Evolutionary conservation across 53 echinoderm and acorn worm species (phyloP), one percentile per base, ranked within the genome.

Genomic region (Arbacia lixula): DNA sequence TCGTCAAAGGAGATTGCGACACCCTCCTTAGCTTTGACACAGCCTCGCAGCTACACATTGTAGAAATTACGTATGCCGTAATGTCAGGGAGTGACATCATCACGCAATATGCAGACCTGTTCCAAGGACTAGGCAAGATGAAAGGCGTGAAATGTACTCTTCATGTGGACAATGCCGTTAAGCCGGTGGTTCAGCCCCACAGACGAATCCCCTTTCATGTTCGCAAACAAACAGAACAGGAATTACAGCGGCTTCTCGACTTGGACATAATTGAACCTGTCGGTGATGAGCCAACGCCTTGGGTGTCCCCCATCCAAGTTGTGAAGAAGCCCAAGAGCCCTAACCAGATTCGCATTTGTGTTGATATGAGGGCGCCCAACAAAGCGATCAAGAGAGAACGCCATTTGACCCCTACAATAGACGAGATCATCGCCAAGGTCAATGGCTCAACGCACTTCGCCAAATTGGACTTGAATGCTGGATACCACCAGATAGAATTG

Each of bases 201-300:
- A 68, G 84, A 10, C 56, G 86, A 28, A 91, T 91, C 19, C 94
- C 89, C 3, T 94, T 94, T 42, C 88, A 91, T 6, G 74, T 89
- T 4, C 53, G 86, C 12, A 57, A 89, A 33, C 89, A 94, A 25
- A 75, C 72, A 5, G 89, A 86, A 37, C 43, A 27, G 3, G 87
- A 94, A 63, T 60, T 91, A 2, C 29, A 83, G 30, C 52, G 72
- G 6, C 65, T 95, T 31, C 80, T 66, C 6, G 36, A 75, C 5
- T 51, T 91, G 2, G 91, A 94, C 64, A 72, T 91, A 34, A 91
- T 94, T 34, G 91, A 94, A 53, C 79, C 71, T n/a, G 91, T 94
- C 5, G 36, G 24, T 2, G 67, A 85, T 53, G 33, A 67, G 43
- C 90, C 80, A 12, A 89, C 85, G 51, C 87, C 91, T 68, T 88